Percentiles rank a stretch among this genome's conserved stretches.
Conservation (phyloP, 2,888 invertebrate species). For the Lepidochitona cinerea region DNA sequence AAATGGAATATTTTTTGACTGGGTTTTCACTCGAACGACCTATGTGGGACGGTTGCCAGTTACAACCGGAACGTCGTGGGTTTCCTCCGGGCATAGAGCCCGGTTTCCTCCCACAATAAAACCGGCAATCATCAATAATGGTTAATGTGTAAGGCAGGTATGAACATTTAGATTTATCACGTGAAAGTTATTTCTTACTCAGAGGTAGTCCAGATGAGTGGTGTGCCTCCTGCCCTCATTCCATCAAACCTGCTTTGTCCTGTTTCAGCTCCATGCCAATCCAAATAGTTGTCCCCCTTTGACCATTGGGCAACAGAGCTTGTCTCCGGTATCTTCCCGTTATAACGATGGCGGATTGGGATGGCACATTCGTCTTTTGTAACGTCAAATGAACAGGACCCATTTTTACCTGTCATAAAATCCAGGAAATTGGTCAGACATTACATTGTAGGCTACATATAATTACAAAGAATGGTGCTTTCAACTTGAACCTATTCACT, state of each 20-base stretch:
- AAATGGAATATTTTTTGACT: too few relatives aligned
- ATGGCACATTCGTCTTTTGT: conserved; percentile 18
- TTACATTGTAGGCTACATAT: neutral
- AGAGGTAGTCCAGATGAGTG: conserved; percentile 33
- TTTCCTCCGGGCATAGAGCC: too few relatives aligned
- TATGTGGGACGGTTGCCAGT: too few relatives aligned
- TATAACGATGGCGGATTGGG: conserved; percentile 24
- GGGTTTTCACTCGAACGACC: too few relatives aligned
- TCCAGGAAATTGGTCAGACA: neutral
- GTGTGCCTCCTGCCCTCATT: conserved; percentile 24
- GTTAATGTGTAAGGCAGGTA: too few relatives aligned
- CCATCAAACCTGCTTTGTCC: conserved; percentile 23
- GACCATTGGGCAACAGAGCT: conserved; percentile 24
- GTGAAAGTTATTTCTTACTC: conserved; percentile 19
- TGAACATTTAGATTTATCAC: too few relatives aligned
- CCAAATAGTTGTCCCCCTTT: conserved; percentile 25
- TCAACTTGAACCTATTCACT: neutral
- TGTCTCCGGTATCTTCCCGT: neutral
- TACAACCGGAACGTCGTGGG: too few relatives aligned
- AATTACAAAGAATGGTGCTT: too few relatives aligned
- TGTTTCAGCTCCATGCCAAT: conserved; percentile 28
- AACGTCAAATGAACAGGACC: neutral
- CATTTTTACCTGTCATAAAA: neutral
- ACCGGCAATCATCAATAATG: too few relatives aligned
- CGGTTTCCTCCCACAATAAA: too few relatives aligned